These are phyloP conservation scores for Zoanthus solanderi DNA, from an alignment of 92 coral and sea anemone species.

Conservation along the genomic window DNA sequence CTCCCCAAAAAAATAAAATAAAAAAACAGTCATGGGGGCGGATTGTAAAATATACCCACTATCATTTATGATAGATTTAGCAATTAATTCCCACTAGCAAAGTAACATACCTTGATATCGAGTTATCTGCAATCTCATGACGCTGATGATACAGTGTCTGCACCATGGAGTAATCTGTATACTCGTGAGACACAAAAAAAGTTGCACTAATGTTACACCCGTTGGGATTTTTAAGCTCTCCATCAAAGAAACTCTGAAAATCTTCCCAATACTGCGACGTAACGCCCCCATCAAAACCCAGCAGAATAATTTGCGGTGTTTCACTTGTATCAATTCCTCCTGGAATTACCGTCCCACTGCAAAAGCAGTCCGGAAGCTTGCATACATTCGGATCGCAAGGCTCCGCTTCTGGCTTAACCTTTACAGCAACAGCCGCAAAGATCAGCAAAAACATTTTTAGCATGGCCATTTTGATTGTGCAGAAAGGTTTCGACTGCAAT, in stretches of 20 bases:
- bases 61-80: too few species aligned
- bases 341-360: conserved; percentile 69
- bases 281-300: conserved; percentile 68
- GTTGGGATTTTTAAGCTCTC: conserved; percentile 69
- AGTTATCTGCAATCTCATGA: conserved; percentile 74
- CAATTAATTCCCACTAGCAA: too few species aligned
- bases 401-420: neutral
- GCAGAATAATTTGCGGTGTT: conserved; percentile 72
- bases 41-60: too few species aligned
- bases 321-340: conserved; percentile 59
- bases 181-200: conserved; percentile 79
- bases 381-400: conserved; percentile 56
- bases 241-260: conserved; percentile 68
- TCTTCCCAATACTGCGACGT: conserved; percentile 40
- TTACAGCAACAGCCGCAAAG: neutral
- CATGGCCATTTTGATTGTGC: neutral
- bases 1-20: too few species aligned
- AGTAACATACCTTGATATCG: conserved; percentile 50
- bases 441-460: neutral
- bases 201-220: conserved; percentile 75
- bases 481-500: neutral
- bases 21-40: too few species aligned
- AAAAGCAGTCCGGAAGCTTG: conserved; percentile 77
- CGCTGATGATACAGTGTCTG: conserved; percentile 70
- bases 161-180: conserved; percentile 65